Base-by-base conservation (phyloP, 2,797 vertebrate species). In the Liasis olivaceus region DNA sequence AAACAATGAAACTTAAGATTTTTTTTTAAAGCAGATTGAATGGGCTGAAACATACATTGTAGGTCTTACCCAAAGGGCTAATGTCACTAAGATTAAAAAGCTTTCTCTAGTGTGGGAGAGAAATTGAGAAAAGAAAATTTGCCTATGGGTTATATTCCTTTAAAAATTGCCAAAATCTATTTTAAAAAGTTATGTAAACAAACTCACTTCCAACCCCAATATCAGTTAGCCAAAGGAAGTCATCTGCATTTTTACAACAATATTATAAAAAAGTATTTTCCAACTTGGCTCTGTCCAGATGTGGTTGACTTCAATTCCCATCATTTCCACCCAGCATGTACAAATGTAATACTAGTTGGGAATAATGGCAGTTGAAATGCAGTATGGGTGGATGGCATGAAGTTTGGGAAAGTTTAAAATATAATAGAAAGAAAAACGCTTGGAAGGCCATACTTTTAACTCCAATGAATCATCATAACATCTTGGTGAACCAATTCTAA, bases 81-180 rank as follows among this genome's bases (percentile, higher is more conserved):
- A 17, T 63, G 90, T 96, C 91, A 93, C 64, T 77, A 94, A 89
- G 88, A 89, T 31, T 66, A 6, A 0, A 12, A 0, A 88, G 85
- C 62, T 85, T 14, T 54, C 20, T 13, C 47, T n/a, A 36, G 60
- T 13, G 9, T 63, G 51, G 56, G 87, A 72, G 51, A 96, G 93
- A 91, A 93, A 94, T 59, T 91, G 92, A 31, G 0, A 89, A 54
- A 59, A 13, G 11, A 0, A 2, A 17, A 64, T 87, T 94, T 96
- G 90, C 92, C 93, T 93, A 94, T 90, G 95, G 94, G 90, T 26
- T 24, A 1, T 24, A 85, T 15, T 13, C 11, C 64, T 22, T 94
- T 88, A 54, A 95, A 54, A 86, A 93, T n/a, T 88, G 90, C 92
- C 94, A 94, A 81, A 15, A 77, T 69, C 93, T 90, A 51, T 87